A percentile compares a stretch with the other conserved stretches of the same genome.
Conservation (phyloP, 2,888 invertebrate genomes). For the Eueremaeus valkanovi region DNA sequence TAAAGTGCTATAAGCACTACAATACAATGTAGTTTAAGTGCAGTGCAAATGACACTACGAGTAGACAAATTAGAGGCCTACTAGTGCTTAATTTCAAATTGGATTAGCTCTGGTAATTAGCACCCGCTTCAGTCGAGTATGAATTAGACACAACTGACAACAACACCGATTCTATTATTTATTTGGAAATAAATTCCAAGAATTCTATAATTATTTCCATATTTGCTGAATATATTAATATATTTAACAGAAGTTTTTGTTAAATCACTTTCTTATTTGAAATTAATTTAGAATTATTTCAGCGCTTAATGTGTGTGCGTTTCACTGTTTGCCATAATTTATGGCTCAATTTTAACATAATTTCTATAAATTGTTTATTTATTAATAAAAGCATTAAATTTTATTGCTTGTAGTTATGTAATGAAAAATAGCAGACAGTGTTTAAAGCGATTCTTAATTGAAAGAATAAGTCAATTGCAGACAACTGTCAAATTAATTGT, state of each 20-base stretch:
- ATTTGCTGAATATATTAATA: background rate
- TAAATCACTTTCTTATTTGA: background rate
- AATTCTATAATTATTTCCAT: constrained; percentile 5
- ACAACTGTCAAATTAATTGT: constrained; percentile 36
- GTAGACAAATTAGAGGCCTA: constrained; percentile 26
- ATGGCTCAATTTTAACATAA: constrained; percentile 1
- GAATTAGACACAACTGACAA: constrained; percentile 36
- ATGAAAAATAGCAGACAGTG: constrained; percentile 37
- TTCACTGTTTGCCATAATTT: background rate
- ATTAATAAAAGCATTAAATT: constrained; percentile 33
- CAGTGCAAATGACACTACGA: constrained; percentile 10
- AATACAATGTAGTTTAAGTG: constrained; percentile 15
- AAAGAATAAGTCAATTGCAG: constrained; percentile 19
- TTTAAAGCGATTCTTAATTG: constrained; percentile 31
- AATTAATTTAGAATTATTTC: background rate
- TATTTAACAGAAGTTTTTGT: background rate
- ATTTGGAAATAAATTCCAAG: background rate
- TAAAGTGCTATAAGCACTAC: constrained; percentile 2
- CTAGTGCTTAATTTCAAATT: background rate
- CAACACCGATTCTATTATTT: constrained; percentile 8
- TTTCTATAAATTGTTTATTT: constrained; percentile 34
- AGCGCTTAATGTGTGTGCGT: background rate
- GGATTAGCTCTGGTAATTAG: constrained; percentile 33
- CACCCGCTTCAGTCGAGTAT: constrained; percentile 25
- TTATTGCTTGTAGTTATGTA: constrained; percentile 9